Evolutionary conservation across 2,888 invertebrate species (phyloP).

Genomic region (Drosophila tripunctata): DNA sequence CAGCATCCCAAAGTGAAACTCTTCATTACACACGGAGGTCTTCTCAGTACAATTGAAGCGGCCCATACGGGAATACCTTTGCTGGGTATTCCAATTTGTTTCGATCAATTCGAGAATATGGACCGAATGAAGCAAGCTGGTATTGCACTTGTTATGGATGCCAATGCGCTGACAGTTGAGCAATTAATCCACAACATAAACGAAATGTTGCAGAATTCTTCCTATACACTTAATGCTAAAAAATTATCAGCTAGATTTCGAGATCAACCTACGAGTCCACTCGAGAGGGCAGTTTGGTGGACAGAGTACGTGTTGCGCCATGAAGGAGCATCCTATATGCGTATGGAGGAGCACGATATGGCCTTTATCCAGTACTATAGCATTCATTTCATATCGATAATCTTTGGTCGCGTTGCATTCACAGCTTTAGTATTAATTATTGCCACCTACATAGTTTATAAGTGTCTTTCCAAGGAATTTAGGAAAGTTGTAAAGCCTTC

Average conservation of each 20-base stretch:
- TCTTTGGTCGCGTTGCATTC: conserved; percentile 26
- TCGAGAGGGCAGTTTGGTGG: conserved; percentile 74
- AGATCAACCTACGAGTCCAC: conserved; percentile 54
- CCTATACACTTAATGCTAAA: conserved; percentile 33
- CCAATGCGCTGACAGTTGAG: conserved; percentile 44
- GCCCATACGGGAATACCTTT: conserved; percentile 83
- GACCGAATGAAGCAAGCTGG: conserved; percentile 63
- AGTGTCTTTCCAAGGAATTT: background rate
- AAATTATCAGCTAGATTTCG: conserved; percentile 42
- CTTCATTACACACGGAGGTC: conserved; percentile 84
- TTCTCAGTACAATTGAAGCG: conserved; percentile 83
- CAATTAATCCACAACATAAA: conserved; percentile 30
- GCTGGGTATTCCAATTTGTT: conserved; percentile 84
- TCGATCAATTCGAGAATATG: conserved; percentile 85
- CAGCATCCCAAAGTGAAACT: conserved; percentile 83
- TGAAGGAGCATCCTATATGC: conserved; percentile 62
- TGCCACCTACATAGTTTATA: background rate
- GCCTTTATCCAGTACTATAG: conserved; percentile 59
- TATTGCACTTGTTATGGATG: conserved; percentile 64
- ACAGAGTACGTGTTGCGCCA: conserved; percentile 73
- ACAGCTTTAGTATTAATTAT: conserved; percentile 17
- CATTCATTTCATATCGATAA: conserved; percentile 48
- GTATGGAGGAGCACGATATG: conserved; percentile 49
- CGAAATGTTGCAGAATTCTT: conserved; percentile 38
- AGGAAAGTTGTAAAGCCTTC: conserved; percentile 15